Evolutionary conservation across 1,140 invertebrate species (phyloP), one percentile per base, ranked within the genome.

Genomic region (Hyles vespertilio): DNA sequence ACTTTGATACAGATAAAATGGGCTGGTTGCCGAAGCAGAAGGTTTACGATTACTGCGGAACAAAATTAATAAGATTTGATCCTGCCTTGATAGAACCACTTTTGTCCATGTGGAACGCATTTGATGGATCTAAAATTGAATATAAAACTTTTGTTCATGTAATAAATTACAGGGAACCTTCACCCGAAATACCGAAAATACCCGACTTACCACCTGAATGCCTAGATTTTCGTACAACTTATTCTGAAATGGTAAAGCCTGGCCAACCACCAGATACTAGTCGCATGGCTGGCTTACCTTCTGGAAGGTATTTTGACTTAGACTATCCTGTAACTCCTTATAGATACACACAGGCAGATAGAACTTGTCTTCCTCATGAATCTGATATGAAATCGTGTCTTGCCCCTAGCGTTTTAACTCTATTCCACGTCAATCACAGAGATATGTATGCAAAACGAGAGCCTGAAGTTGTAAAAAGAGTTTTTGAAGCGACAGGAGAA

Each of bases 391-490:
- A 74, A 65, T 63, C 79, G 9, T 81, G 79, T 65, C 32, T 89
- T 5, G 58, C 49, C 45, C 84, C 84, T 11, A 84, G 80, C 61
- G 63, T 87, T 33, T 65, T 89, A 45, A 87, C 83, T 5, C 61
- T 79, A 36, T 61, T 77, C 10, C 70, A 81, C 61, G 81, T 89
- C 5, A 79, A 64, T 61, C 86, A 87, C 54, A 73, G 83, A 57
- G 80, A 87, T 59, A 81, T 89, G 82, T 89, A 76, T 61, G 72
- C 70, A n/a, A 79, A 79, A 58, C 72, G 83, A 47, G 74, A 79
- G 9, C 74, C 75, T 33, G 8, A 70, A 8, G 53, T 65, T 5
- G 60, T 89, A 1, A 77, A 61, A 61, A 70, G 63, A 65, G 81
- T 87, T 52, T 89, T 89, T 63, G 77, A 84, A 63, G 72, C 73